phyloP scores from a whole-genome alignment of 2,888 invertebrate genomes.

The Drosophila yooni region DNA sequence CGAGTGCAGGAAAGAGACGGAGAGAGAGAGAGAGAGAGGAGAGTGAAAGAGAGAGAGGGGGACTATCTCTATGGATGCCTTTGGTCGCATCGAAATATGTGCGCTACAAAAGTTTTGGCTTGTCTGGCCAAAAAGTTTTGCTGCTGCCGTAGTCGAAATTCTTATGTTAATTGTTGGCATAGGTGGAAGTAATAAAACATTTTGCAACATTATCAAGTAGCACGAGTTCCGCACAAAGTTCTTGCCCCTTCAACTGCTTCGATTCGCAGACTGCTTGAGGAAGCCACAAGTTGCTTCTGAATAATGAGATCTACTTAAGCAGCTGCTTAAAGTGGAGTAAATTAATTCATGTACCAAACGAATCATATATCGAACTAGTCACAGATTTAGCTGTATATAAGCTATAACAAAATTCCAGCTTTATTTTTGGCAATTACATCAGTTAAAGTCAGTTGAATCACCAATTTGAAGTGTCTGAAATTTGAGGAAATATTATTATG shows the following conservation, averaged over 20 bases:
- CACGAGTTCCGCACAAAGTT: slow-evolving; percentile 48
- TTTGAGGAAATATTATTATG: slow-evolving; percentile 14
- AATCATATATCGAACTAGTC: neutral
- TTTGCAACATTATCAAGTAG: slow-evolving; percentile 69
- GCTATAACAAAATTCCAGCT: neutral
- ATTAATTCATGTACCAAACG: neutral
- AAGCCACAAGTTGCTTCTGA: slow-evolving; percentile 2
- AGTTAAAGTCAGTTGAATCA: slow-evolving; percentile 18
- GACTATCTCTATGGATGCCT: slow-evolving; percentile 26
- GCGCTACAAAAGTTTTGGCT: slow-evolving; percentile 52
- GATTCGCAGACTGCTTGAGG: neutral
- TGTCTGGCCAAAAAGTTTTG: slow-evolving; percentile 60
- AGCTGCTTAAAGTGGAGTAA: neutral
- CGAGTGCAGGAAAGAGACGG: neutral
- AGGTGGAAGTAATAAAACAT: slow-evolving; percentile 79
- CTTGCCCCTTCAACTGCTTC: neutral
- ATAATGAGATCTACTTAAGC: slow-evolving; percentile 9
- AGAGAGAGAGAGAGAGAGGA: neutral
- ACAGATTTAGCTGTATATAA: neutral
- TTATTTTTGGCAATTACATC: neutral
- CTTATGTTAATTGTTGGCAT: slow-evolving; percentile 77
- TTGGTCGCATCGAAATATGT: slow-evolving; percentile 40
- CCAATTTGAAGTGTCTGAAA: slow-evolving; percentile 9
- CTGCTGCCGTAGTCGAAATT: slow-evolving; percentile 51
- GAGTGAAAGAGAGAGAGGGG: neutral